Base-by-base conservation (phyloP, 2,888 invertebrate genomes). In the Aphrophora alni region DNA sequence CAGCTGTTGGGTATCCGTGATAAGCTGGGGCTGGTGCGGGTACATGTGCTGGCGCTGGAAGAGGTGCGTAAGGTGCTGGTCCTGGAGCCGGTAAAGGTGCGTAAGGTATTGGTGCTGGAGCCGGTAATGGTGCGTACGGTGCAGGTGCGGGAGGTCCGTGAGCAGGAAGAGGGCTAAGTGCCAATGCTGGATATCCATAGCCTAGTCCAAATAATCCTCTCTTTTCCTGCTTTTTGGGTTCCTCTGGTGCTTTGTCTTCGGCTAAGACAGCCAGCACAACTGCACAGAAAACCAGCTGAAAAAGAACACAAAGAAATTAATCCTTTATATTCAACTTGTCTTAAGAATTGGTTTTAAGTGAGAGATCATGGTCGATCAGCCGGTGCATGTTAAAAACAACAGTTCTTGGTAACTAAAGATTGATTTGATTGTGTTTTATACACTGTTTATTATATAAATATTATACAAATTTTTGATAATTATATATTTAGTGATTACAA, bases 51-150 rank as follows among this genome's bases (percentile, higher is more conserved):
- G 83, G 87, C 78, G 86, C 86, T 51, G 85, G 87, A 69, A 86
- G 85, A 70, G 86, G 86, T 82, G 86, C 86, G 44, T 86, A 86
- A 26, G 86, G 85, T 74, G 86, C 86, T 27, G 83, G 87, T 78
- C 86, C 86, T 38, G 85, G 87, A 69, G 87, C 86, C 25, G 86
- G 84, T 74, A 80, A 68, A 10, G 75, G 70, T 3, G 80, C 75
- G 69, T 75, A 75, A 44, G 74, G 74, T 7, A n/a, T n/a, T n/a
- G 75, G 75, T 14, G 80, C 75, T 59, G 80, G 75, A 25, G 70
- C 24, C 14, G 75, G 69, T 14, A 77, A 77, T 14, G 80, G 76
- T 44, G 70, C 72, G 33, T 33, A 33, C 3, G 85, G 86, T 68
- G 87, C 86, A 70, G 86, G 86, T 82, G 86, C 86, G 33, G 86